phyloP scores from a whole-genome alignment of 64 coral and sea anemone species.

The Stylophora pistillata region DNA sequence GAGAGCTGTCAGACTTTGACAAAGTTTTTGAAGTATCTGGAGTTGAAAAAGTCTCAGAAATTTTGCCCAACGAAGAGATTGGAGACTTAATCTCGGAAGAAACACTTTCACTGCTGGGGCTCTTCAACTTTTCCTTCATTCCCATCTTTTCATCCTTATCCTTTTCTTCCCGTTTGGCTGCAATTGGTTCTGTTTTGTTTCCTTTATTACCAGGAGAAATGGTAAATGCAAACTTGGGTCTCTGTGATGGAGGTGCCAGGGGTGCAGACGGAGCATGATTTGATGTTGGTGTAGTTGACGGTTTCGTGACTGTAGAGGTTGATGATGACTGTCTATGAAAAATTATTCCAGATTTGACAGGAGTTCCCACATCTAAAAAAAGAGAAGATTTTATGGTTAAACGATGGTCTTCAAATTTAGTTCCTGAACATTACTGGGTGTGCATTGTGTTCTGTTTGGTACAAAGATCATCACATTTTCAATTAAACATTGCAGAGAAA shows the following conservation, averaged over 20 bases:
- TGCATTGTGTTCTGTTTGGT: too few relatives aligned
- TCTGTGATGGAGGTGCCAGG: constrained; percentile 38
- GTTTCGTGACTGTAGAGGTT: constrained; percentile 39
- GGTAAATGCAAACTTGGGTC: constrained; percentile 73
- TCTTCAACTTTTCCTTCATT: neutral
- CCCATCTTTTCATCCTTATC: neutral
- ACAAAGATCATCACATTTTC: too few relatives aligned
- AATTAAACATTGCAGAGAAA: too few relatives aligned
- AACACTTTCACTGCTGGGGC: neutral
- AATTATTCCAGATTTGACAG: constrained; percentile 47
- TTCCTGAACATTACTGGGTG: too few relatives aligned
- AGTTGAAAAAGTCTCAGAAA: neutral
- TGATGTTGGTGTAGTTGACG: constrained; percentile 38
- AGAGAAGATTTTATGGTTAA: neutral
- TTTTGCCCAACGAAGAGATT: constrained; percentile 20
- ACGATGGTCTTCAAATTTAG: too few relatives aligned
- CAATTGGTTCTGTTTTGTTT: constrained; percentile 3
- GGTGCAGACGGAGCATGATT: constrained; percentile 20
- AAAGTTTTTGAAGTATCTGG: neutral
- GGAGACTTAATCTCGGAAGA: constrained; percentile 5
- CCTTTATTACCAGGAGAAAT: constrained; percentile 9
- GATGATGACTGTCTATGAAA: constrained; percentile 22
- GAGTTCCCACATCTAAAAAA: constrained; percentile 62
- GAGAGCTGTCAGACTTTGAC: neutral
- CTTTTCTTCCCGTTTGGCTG: neutral